Conservation (phyloP, 2,113 vertebrate species). For the human (Homo sapiens) region GRCh38 chr6:36502501-36503000, state of each 20-base stretch:
- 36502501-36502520: neutral
- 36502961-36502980: neutral
- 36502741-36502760: neutral
- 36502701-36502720: neutral
- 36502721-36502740: too few species aligned
- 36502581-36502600: neutral
- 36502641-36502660: slow-evolving; percentile 5
- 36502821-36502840: neutral
- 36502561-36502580: slow-evolving; percentile 1
- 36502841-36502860: neutral
- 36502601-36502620: neutral
- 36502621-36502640: neutral
- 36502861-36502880: neutral
- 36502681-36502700: neutral
- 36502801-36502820: neutral
- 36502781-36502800: slow-evolving; percentile 21
- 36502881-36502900: neutral
- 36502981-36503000: neutral
- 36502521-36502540: neutral
- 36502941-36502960: neutral
- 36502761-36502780: neutral
- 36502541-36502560: neutral
- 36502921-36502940: neutral
- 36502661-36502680: neutral
- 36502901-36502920: slow-evolving; percentile 18